phyloP scores from a whole-genome alignment of 1,140 invertebrate species.

The Drosophila albomicans region DNA sequence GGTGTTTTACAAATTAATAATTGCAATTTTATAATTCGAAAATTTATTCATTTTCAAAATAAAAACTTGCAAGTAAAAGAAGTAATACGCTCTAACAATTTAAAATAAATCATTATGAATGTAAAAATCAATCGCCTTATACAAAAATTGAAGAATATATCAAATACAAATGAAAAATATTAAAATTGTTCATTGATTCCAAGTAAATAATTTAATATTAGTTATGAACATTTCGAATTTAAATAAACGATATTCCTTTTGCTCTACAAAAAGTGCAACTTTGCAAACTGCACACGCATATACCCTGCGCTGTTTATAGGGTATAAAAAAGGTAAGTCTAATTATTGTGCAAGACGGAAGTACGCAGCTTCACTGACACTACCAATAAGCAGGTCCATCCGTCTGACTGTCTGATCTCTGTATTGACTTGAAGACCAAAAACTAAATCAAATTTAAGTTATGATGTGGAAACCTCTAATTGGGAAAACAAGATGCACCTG shows the following conservation, averaged over 20 bases:
- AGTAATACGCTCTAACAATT: too few species aligned
- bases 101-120: too few species aligned
- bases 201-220: too few species aligned
- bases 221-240: too few species aligned
- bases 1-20: too few species aligned
- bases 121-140: too few species aligned
- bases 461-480: background rate
- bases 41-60: too few species aligned
- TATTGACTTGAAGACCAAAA: background rate
- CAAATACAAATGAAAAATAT: too few species aligned
- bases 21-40: too few species aligned
- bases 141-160: too few species aligned
- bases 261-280: background rate
- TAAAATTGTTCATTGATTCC: too few species aligned
- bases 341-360: constrained; percentile 1
- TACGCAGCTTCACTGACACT: background rate
- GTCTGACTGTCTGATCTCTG: background rate
- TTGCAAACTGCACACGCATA: background rate
- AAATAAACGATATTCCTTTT: background rate
- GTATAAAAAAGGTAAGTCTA: background rate
- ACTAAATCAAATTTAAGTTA: background rate
- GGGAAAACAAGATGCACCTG: background rate
- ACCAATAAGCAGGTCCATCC: background rate
- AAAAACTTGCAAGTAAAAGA: too few species aligned
- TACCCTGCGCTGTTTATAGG: background rate